Conservation (phyloP, 2,797 vertebrate species). For the Melanotaenia pygmaea region DNA sequence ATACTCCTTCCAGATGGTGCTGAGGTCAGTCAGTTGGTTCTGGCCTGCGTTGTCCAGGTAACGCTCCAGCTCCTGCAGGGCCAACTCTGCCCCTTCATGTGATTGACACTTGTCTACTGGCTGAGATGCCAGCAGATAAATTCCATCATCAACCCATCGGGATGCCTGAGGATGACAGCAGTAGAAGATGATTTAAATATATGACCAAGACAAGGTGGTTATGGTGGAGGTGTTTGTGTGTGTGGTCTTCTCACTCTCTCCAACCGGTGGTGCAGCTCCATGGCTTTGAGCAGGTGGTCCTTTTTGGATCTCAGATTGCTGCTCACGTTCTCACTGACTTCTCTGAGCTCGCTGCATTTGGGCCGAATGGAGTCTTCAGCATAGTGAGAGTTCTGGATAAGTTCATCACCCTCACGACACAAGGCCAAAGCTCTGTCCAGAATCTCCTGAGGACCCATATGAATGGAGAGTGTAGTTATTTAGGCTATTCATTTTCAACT, state of each 20-base stretch:
- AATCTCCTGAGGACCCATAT: conserved; percentile 80
- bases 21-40: conserved; percentile 87
- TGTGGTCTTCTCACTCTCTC: conserved; percentile 84
- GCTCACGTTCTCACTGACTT: conserved; percentile 81
- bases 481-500: background rate
- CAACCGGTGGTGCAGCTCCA: conserved; percentile 89
- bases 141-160: conserved; percentile 95
- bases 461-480: background rate
- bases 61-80: conserved; percentile 93
- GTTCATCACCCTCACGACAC: conserved; percentile 84
- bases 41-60: conserved; percentile 88
- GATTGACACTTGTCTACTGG: conserved; percentile 98
- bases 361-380: conserved; percentile 94
- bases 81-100: conserved; percentile 95
- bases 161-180: conserved; percentile 82
- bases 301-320: conserved; percentile 78
- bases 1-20: conserved; percentile 86
- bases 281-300: conserved; percentile 87
- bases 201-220: background rate
- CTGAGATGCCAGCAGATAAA: conserved; percentile 95
- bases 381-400: conserved; percentile 92
- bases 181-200: background rate
- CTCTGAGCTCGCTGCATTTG: conserved; percentile 91
- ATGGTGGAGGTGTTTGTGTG: background rate
- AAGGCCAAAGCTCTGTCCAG: conserved; percentile 84